Evolutionary conservation across 2,113 vertebrate genomes (phyloP).

Genomic region (Rhabdomys dilectus): DNA sequence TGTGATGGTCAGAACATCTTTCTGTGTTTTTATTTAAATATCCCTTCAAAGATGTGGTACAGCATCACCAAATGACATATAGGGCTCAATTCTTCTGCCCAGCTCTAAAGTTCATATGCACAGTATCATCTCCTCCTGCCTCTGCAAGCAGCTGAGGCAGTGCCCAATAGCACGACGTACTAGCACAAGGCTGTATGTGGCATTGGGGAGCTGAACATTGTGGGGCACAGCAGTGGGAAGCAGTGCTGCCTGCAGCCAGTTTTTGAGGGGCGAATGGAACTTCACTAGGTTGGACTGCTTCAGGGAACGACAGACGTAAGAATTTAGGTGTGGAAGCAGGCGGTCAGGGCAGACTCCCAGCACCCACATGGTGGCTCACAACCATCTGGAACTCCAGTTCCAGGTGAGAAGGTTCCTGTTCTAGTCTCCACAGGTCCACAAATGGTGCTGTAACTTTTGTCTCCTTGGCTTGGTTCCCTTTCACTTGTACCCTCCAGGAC

Average conservation of each 20-base stretch:
- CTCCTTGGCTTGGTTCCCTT: not conserved
- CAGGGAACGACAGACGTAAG: not conserved
- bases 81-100: not conserved
- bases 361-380: too few relatives aligned
- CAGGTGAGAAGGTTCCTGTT: too few relatives aligned
- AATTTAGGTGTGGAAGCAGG: not conserved
- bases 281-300: not conserved
- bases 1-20: not conserved
- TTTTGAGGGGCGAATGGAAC: not conserved
- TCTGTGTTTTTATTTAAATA: not conserved
- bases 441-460: not conserved
- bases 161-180: not conserved
- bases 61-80: not conserved
- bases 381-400: too few relatives aligned
- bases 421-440: too few relatives aligned
- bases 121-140: not conserved
- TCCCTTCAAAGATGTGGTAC: not conserved
- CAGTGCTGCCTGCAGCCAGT: not conserved
- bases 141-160: not conserved
- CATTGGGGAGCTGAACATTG: not conserved
- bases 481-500: not conserved
- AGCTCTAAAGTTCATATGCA: not conserved
- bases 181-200: not conserved
- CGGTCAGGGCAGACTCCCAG: not conserved
- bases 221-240: not conserved